phyloP scores from a whole-genome alignment of 2,113 vertebrate species.

The Irena cyanogastra region DNA sequence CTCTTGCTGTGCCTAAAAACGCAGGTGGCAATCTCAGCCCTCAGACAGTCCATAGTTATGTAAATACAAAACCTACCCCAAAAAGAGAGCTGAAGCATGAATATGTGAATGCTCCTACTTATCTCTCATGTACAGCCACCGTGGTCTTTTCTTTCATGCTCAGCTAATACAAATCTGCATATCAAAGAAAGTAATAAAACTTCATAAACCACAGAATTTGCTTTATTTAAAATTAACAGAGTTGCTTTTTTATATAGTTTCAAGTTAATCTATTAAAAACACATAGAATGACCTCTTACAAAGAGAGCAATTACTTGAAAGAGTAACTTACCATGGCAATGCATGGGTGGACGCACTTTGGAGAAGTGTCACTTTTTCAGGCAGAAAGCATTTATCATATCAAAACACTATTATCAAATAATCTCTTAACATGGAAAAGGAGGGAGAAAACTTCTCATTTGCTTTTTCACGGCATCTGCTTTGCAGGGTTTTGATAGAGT shows the following conservation, averaged over 20 bases:
- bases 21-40: not conserved
- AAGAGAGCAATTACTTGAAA: conserved; percentile 17
- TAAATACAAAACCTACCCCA: not conserved
- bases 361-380: conserved; percentile 21
- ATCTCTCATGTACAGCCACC: conserved; percentile 1
- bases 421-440: not conserved
- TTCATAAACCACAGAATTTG: not conserved
- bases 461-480: not conserved
- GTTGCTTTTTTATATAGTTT: not conserved
- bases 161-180: conserved; percentile 35
- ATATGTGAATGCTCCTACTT: not conserved
- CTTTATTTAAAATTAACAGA: not conserved
- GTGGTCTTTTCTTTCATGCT: conserved; percentile 30
- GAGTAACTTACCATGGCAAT: conserved; percentile 24
- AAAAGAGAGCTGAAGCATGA: not conserved
- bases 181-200: conserved; percentile 35
- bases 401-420: conserved; percentile 12
- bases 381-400: not conserved
- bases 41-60: not conserved
- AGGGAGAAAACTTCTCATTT: not conserved
- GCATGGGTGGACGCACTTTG: not conserved
- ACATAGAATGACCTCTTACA: conserved; percentile 7
- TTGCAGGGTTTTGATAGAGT: not conserved
- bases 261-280: conserved; percentile 30
- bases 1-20: not conserved